Evolutionary conservation across 1,140 invertebrate species (phyloP), one percentile per base, ranked within the genome.

Genomic region (Coptotermes formosanus): DNA sequence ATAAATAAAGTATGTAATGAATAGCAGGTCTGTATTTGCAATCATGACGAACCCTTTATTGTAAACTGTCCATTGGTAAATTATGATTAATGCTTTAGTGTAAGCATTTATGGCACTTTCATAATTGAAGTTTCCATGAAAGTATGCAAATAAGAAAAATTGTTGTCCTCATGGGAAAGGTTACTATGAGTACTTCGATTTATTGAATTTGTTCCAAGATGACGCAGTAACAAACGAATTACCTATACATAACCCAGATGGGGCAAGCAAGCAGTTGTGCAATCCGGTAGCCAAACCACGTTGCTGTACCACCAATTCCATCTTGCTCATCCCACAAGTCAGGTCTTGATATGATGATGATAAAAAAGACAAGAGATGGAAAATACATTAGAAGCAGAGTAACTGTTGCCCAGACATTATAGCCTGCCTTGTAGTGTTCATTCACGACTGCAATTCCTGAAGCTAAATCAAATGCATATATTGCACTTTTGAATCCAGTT

Each of bases 191-290:
- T 48, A 48, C 45, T 48, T 48, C 3, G 9, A 16, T 55, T 19
- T 55, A 16, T 21, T 55, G 19, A 16, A 55, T 55, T 55, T 55
- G 19, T 55, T 55, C 19, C 14, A 21, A 55, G 52, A 55, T 55
- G 19, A 55, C 14, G 14, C 14, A 21, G 3, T 55, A 55, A 19
- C 14, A 55, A 16, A 55, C 0, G 19, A 4, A 55, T 55, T 87
- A 89, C 89, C 88, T 88, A 21, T 86, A 82, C 45, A 89, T 86
- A 75, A 85, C 84, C 75, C 88, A 85, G 19, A 88, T 48, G 21
- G 88, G 88, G 64, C 86, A 89, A 23, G 87, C 23, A n/a, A 89
- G 45, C 7, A 88, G 82, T 21, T 87, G 86, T 23, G 44, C 48
- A 55, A 85, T 84, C 45, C 88, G 88, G 38, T 52, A 82, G 14